Conservation (phyloP, 2,888 invertebrate genomes). For the Cryptosula pallasiana region DNA sequence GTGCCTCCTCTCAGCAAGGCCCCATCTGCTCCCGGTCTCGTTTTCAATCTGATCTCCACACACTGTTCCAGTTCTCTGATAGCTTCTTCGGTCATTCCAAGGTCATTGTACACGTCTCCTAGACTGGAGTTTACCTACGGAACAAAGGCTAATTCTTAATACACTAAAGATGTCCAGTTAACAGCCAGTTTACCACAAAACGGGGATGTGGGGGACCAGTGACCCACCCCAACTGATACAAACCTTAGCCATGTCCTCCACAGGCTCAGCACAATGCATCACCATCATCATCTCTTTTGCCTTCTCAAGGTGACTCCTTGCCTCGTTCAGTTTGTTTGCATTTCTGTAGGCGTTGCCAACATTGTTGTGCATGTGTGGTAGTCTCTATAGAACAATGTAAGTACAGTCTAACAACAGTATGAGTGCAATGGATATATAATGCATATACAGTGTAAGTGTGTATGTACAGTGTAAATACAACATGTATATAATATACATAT, state of each 20-base stretch:
- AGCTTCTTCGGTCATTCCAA: background rate
- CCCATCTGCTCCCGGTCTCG: background rate
- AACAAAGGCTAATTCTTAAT: background rate
- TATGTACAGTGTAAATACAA: no score
- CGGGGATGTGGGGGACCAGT: no score
- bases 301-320: background rate
- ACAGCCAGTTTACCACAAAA: no score
- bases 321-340: background rate
- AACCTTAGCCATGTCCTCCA: conserved; percentile 21
- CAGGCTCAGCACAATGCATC: conserved; percentile 5
- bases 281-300: conserved; percentile 16
- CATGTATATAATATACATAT: no score
- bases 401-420: no score
- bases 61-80: background rate
- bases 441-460: no score
- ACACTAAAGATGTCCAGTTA: no score
- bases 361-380: conserved; percentile 22
- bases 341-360: conserved; percentile 16
- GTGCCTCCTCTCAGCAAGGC: background rate
- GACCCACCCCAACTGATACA: no score
- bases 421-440: no score
- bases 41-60: background rate
- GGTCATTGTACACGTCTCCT: conserved; percentile 4
- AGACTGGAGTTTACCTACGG: conserved; percentile 16
- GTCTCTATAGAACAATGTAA: no score